A percentile compares a stretch with the other conserved stretches of the same genome.
Conservation (phyloP, 2,113 vertebrate genomes). For the Gadus macrocephalus region DNA sequence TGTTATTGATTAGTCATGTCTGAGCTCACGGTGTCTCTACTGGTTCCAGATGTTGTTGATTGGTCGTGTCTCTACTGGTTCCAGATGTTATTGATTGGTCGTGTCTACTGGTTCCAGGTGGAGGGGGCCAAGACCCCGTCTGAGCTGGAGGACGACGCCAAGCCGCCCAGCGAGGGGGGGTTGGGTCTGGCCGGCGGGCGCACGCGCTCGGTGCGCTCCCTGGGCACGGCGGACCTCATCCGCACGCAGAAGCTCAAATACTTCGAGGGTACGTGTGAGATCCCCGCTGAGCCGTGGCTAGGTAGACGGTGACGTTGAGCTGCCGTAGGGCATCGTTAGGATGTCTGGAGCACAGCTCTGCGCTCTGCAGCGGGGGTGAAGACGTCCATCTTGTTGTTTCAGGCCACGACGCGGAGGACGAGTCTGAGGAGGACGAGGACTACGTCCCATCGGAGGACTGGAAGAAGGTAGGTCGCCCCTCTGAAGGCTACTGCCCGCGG, state of each 20-base stretch:
- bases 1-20: too few species aligned
- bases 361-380: too few species aligned
- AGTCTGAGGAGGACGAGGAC: slow-evolving; percentile 98
- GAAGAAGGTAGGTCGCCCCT: slow-evolving; percentile 85
- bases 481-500: too few species aligned
- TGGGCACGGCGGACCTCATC: slow-evolving; percentile 83
- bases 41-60: too few species aligned
- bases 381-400: slow-evolving; percentile 2
- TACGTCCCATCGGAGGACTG: slow-evolving; percentile 98
- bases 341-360: too few species aligned
- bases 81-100: slow-evolving; percentile 60
- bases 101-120: slow-evolving; percentile 62
- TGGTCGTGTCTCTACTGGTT: neutral
- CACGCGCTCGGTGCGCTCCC: slow-evolving; percentile 76
- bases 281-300: neutral
- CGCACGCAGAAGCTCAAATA: slow-evolving; percentile 87
- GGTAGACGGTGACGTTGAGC: too few species aligned
- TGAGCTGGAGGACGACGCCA: slow-evolving; percentile 79
- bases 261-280: slow-evolving; percentile 86
- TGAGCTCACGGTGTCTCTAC: too few species aligned
- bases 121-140: slow-evolving; percentile 81
- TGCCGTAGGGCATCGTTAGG: too few species aligned
- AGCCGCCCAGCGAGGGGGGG: slow-evolving; percentile 73
- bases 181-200: slow-evolving; percentile 45
- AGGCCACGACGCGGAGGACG: slow-evolving; percentile 91